These are phyloP conservation scores for Griposia aprilina DNA, from an alignment of 2,888 invertebrate species.

Conservation along the genomic window DNA sequence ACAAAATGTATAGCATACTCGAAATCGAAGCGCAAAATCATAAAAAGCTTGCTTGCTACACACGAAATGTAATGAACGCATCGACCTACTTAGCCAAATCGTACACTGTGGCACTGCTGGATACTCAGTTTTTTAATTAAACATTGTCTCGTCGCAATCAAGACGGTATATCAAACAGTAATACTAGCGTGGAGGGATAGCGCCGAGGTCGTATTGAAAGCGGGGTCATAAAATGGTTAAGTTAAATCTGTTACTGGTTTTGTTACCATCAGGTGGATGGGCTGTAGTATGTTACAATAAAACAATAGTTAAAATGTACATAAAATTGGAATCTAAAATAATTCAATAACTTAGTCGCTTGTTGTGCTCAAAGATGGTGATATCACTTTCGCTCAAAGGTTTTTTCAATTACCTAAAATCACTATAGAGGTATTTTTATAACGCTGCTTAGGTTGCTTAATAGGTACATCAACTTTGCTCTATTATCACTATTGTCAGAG, in stretches of 20 bases:
- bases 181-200: constrained; percentile 40
- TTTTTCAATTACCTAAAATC: background rate
- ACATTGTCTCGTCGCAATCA: constrained; percentile 66
- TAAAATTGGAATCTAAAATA: too few relatives aligned
- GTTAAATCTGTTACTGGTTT: too few relatives aligned
- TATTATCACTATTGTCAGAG: too few relatives aligned
- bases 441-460: too few relatives aligned
- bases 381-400: background rate
- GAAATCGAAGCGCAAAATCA: constrained; percentile 28
- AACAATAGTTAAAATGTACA: too few relatives aligned
- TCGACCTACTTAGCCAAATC: constrained; percentile 48
- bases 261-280: background rate
- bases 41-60: constrained; percentile 20
- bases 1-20: background rate
- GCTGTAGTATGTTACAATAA: too few relatives aligned
- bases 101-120: constrained; percentile 17
- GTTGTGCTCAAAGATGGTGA: background rate
- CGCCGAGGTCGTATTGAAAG: constrained; percentile 26
- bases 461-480: too few relatives aligned
- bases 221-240: constrained; percentile 15
- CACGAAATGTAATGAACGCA: constrained; percentile 38
- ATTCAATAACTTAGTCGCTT: too few relatives aligned
- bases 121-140: constrained; percentile 65
- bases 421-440: background rate
- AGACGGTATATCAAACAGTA: constrained; percentile 66